These are phyloP conservation scores for Tadarida brasiliensis DNA, from an alignment of 2,797 vertebrate species.

Conservation along the genomic window DNA sequence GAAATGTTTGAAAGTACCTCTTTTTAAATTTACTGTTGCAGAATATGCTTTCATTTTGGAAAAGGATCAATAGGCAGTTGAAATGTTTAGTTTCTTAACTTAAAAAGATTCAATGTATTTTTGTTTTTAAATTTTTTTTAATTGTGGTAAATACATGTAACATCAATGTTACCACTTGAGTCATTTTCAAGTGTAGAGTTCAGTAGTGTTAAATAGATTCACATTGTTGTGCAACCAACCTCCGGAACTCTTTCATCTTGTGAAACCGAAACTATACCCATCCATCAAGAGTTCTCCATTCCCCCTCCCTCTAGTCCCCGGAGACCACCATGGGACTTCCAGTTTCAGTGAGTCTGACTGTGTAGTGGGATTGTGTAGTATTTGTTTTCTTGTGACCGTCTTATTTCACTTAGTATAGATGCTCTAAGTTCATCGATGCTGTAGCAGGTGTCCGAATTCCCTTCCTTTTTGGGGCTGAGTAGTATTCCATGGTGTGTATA, in stretches of 20 bases:
- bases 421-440: not conserved
- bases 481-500: not conserved
- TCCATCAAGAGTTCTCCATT: not conserved
- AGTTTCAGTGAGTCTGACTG: not conserved
- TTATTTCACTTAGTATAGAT: not conserved
- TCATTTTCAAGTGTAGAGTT: not conserved
- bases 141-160: not conserved
- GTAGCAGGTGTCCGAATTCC: not conserved
- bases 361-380: not conserved
- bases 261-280: not conserved
- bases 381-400: not conserved
- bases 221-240: not conserved
- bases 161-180: not conserved
- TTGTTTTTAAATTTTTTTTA: not conserved
- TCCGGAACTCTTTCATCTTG: not conserved
- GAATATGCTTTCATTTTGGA: not conserved
- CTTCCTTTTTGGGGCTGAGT: not conserved
- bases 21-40: not conserved
- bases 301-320: not conserved
- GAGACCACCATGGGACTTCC: not conserved
- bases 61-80: not conserved
- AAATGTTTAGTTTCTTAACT: not conserved
- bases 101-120: not conserved
- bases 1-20: not conserved
- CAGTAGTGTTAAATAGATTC: not conserved